A percentile compares a stretch with the other conserved stretches of the same genome.
These are phyloP conservation scores for Reinhardtius hippoglossoides DNA, from an alignment of 2,113 vertebrate species.

Conservation along the genomic window DNA sequence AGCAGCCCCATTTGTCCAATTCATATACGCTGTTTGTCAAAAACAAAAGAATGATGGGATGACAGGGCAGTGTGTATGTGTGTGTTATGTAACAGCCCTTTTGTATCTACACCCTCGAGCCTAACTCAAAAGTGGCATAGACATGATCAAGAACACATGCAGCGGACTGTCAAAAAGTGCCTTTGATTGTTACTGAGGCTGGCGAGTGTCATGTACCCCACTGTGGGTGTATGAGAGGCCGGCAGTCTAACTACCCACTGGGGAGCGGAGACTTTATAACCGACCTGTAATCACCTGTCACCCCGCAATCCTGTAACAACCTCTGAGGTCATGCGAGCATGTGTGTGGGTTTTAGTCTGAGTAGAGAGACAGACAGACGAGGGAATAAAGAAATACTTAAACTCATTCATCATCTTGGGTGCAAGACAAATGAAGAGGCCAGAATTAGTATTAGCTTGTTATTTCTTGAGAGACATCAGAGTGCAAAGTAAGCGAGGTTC, in stretches of 20 bases:
- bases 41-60: constrained; percentile 25
- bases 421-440: constrained; percentile 21
- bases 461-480: constrained; percentile 33
- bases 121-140: not conserved
- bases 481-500: constrained; percentile 31
- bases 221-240: constrained; percentile 14
- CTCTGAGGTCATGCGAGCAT: constrained; percentile 28
- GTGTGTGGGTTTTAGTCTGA: constrained; percentile 39
- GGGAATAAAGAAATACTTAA: constrained; percentile 20
- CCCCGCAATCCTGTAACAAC: constrained; percentile 30
- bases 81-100: constrained; percentile 35
- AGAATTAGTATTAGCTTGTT: constrained; percentile 23
- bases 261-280: constrained; percentile 33
- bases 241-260: constrained; percentile 31
- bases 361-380: constrained; percentile 32
- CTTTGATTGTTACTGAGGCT: constrained; percentile 42
- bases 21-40: constrained; percentile 64
- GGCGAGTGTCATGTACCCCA: constrained; percentile 40
- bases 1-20: constrained; percentile 58
- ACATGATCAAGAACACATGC: constrained; percentile 24
- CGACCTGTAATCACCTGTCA: constrained; percentile 42
- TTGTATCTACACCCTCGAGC: constrained; percentile 32
- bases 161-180: constrained; percentile 59
- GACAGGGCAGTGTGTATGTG: constrained; percentile 11
- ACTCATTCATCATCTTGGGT: constrained; percentile 28